phyloP scores from a whole-genome alignment of 2,113 vertebrate genomes.

The Anarhynchus alexandrinus region DNA sequence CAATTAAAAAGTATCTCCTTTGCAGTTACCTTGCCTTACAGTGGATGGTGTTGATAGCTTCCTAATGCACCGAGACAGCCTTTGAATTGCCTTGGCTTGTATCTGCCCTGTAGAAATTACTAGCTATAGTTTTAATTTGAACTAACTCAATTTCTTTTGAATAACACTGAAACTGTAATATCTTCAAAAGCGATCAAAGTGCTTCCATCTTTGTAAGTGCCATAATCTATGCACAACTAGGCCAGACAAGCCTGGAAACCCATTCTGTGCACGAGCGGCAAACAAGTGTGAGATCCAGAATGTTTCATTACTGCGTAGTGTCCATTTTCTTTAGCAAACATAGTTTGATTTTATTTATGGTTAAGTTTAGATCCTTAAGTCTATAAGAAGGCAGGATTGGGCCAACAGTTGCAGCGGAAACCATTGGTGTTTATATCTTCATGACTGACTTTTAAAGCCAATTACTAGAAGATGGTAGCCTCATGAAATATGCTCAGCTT shows the following conservation, averaged over 20 bases:
- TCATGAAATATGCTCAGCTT: not conserved
- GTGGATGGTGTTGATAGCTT: not conserved
- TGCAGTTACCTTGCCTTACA: not conserved
- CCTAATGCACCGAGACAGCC: not conserved
- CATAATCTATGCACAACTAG: not conserved
- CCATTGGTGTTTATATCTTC: not conserved
- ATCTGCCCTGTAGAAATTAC: not conserved
- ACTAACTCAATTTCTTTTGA: not conserved
- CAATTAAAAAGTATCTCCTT: not conserved
- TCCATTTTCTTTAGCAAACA: not conserved
- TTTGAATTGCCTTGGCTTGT: not conserved
- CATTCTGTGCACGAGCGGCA: not conserved
- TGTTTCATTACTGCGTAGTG: not conserved
- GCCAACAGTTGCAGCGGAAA: not conserved
- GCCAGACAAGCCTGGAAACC: not conserved
- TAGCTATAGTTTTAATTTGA: not conserved
- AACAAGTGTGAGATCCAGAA: not conserved
- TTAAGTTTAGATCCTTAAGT: not conserved
- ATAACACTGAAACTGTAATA: not conserved
- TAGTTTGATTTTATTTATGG: not conserved
- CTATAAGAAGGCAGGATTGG: not conserved
- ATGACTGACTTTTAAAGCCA: not conserved
- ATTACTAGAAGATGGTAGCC: not conserved
- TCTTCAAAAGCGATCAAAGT: not conserved
- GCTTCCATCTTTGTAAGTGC: not conserved